A percentile compares a stretch with the other conserved stretches of the same genome.
These are phyloP conservation scores for Promerops cafer DNA, from an alignment of 2,113 vertebrate genomes.

Conservation along the genomic window DNA sequence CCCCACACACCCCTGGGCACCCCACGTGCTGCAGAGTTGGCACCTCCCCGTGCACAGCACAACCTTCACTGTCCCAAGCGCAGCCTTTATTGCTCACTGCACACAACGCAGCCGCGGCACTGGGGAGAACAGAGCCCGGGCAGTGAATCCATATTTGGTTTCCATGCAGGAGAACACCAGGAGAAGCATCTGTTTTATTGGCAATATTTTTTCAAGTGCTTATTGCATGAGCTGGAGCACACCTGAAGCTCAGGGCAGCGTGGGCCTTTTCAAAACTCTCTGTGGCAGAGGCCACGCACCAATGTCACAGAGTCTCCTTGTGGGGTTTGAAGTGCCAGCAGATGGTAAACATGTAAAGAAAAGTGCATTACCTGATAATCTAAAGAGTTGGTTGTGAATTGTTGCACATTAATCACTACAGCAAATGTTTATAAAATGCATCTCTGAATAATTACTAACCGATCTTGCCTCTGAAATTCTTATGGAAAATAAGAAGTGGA, in stretches of 20 bases:
- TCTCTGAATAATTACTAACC: background rate
- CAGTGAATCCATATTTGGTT: background rate
- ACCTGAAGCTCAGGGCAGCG: background rate
- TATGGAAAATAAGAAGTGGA: background rate
- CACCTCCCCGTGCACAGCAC: background rate
- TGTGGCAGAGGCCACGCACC: background rate
- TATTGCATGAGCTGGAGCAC: background rate
- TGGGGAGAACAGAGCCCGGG: background rate
- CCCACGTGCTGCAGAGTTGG: rapidly evolving
- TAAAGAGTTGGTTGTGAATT: background rate
- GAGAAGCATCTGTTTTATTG: background rate
- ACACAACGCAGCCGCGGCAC: background rate
- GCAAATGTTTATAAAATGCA: slow-evolving; percentile 12
- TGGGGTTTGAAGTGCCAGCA: background rate
- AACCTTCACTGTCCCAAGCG: background rate
- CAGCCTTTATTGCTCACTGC: background rate
- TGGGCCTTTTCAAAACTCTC: background rate
- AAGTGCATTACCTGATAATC: background rate
- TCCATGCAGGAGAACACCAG: background rate
- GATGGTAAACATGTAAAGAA: background rate
- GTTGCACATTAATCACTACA: slow-evolving; percentile 25
- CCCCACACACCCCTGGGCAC: background rate
- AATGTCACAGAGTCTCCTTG: background rate
- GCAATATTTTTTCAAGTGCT: background rate
- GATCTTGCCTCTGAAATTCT: background rate